phyloP scores from a whole-genome alignment of 2,113 vertebrate species.

The Illadopsis cleaveri region DNA sequence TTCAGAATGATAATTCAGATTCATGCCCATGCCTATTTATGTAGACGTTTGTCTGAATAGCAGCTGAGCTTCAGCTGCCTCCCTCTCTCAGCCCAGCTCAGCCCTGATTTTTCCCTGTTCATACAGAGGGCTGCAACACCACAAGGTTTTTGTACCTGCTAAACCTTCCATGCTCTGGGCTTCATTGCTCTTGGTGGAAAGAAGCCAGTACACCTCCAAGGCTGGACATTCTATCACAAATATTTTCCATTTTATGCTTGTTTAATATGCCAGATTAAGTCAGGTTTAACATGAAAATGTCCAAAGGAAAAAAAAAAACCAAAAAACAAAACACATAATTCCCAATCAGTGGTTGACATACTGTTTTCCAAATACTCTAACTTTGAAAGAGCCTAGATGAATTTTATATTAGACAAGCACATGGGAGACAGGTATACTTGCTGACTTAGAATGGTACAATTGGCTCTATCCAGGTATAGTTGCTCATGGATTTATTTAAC shows the following conservation, averaged over 20 bases:
- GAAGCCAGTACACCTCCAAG: background rate
- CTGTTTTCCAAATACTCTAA: background rate
- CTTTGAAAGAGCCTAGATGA: background rate
- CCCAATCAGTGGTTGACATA: background rate
- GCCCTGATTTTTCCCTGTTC: background rate
- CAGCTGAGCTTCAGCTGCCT: background rate
- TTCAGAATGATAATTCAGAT: background rate
- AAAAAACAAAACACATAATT: background rate
- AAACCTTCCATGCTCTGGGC: background rate
- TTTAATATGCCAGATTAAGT: background rate
- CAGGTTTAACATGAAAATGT: background rate
- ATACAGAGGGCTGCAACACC: no score
- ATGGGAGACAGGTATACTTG: background rate
- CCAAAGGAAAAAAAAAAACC: background rate
- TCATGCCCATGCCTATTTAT: background rate
- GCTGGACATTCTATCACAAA: background rate
- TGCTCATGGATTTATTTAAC: background rate
- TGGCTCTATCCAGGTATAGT: background rate
- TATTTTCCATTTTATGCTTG: background rate
- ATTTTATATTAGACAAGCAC: background rate
- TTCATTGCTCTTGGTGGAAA: background rate
- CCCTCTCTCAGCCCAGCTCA: background rate
- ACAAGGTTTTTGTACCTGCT: background rate
- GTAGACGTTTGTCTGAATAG: background rate
- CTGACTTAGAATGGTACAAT: background rate